Evolutionary conservation across 1,140 invertebrate genomes (phyloP), one percentile per base, ranked within the genome.

Genomic region (Planococcus citri): DNA sequence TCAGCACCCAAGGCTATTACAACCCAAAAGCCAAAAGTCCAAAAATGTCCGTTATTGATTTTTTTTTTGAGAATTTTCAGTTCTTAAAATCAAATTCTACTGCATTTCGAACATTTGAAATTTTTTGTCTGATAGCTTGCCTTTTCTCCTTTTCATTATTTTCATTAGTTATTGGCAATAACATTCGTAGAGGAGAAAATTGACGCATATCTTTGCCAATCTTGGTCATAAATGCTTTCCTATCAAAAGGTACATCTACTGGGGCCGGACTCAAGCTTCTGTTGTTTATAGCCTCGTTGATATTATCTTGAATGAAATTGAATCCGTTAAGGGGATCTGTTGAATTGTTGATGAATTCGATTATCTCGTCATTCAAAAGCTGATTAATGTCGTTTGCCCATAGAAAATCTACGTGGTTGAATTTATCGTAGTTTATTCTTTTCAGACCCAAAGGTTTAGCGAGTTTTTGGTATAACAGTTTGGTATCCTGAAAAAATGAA

Each of bases 381-480:
- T 75, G 76, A 29, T 83, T 81, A 0, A 81, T 84, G 70, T 87
- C 81, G 29, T 81, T 83, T 0, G 82, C 85, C 80, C 85, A 88
- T 10, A 87, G 76, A 72, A 84, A 88, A 72, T 88, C 86, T 70
- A 87, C 74, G 73, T 88, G 86, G 74, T 85, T 86, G 70, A 86
- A 88, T 69, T 80, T 77, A 0, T 79, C 72, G 64, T 82, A 72
- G 0, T 81, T 78, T 1, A 87, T 82, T 74, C 80, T 75, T 72
- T 81, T 84, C 76, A 81, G 83, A n/a, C 82, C 82, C 21, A 83
- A 76, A 1, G 80, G 77, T 71, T 83, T 81, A 21, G 78, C 78
- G 6, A 87, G 71, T 73, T 81, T 77, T 6, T 74, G 76, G 21
- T 80, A 81, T 41, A 87, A 74, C 61, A 79, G 80, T 72, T 83